Evolutionary conservation across 2,797 vertebrate genomes (phyloP), one percentile per base, ranked within the genome.

Genomic region (Dicrostonyx torquatus): DNA sequence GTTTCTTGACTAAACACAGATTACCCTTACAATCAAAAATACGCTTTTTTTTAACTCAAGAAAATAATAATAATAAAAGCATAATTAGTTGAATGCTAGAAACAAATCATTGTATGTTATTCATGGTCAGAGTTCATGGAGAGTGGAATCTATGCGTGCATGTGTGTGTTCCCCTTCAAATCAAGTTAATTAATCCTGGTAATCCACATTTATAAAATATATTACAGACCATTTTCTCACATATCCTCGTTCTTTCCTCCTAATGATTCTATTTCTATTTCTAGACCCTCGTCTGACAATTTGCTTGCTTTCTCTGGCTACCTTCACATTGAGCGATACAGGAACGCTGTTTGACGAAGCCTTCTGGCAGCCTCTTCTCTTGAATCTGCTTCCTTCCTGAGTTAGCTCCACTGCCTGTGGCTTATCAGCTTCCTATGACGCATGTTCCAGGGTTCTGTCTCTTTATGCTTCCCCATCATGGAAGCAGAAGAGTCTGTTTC

Each of bases 231-330:
- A 45, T 84, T 53, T 82, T 62, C 58, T 34, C 18, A 34, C 91
- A 2, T 93, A 26, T 79, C 73, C 53, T 34, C 90, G 34, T 22
- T 82, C 31, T 79, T 91, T 92, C 62, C 31, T 93, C 17, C 29
- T 89, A 64, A 77, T 90, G 62, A 78, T 53, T 80, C 80, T 37
- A 53, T 17, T 93, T 90, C 86, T 93, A 9, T 82, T 93, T 94
- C 82, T 72, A 75, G 64, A 84, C 79, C 15, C 15, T n/a, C 43
- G 18, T 73, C 72, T 84, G n/a, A 87, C 50, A 79, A 68, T 37
- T 87, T 13, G 3, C 50, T 55, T 53, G 89, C 53, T 75, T 86
- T 77, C 53, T 5, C 15, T 66, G 68, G 58, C 72, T 87, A 66
- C 43, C 64, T 93, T 79, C 73, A 22, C 34, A 58, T 20, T 50